Percentiles rank a stretch among this genome's conserved stretches.
Conservation (phyloP, 2,888 invertebrate species). For the Digitonthophagus gazella region DNA sequence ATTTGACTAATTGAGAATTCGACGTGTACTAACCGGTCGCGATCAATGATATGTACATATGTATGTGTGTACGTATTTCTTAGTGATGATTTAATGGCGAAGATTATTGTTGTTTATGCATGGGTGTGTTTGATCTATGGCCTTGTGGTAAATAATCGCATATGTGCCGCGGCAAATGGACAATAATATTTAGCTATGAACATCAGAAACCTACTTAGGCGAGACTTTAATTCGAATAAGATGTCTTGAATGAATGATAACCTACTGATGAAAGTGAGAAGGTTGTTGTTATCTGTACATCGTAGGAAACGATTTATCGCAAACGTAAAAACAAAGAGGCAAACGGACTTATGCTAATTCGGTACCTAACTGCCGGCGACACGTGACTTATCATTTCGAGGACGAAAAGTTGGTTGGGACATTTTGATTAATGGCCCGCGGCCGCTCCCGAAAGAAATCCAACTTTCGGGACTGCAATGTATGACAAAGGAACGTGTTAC, state of each 20-base stretch:
- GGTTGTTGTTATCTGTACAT: no score
- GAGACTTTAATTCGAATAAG: neutral
- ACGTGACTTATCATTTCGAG: slow-evolving; percentile 5
- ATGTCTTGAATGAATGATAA: neutral
- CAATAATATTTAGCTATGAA: neutral
- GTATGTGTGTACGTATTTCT: neutral
- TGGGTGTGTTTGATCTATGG: neutral
- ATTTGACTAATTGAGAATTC: neutral
- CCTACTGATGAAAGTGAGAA: no score
- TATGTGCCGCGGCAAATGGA: neutral
- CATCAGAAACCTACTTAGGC: neutral
- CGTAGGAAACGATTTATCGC: neutral
- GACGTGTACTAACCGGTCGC: neutral
- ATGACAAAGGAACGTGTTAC: slow-evolving; percentile 5
- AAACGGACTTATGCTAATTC: neutral
- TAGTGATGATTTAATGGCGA: neutral
- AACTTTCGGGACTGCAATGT: slow-evolving; percentile 3
- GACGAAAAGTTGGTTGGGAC: neutral
- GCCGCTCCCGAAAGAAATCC: neutral
- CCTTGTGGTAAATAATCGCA: neutral
- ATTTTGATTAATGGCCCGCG: slow-evolving; percentile 7
- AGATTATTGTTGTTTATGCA: neutral
- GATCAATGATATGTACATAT: neutral
- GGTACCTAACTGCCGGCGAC: neutral
- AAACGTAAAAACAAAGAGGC: neutral